These are phyloP conservation scores for Ochropacha duplaris DNA, from an alignment of 2,888 invertebrate species.

Conservation along the genomic window DNA sequence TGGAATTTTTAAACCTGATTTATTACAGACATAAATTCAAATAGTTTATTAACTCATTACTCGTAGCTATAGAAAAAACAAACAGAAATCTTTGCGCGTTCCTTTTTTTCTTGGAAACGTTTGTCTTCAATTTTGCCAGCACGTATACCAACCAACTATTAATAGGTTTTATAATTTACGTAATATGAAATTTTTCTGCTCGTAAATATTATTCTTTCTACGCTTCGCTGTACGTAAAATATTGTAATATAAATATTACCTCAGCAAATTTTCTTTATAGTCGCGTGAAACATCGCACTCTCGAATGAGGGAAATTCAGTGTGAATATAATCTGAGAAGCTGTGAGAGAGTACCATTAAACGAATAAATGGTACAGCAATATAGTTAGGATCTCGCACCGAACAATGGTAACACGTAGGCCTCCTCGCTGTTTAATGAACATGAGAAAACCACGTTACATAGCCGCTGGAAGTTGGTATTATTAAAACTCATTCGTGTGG, in stretches of 20 bases:
- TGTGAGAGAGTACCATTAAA: slow-evolving; percentile 55
- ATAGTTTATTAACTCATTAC: slow-evolving; percentile 19
- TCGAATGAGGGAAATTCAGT: slow-evolving; percentile 19
- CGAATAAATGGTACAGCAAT: slow-evolving; percentile 60
- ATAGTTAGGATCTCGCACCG: slow-evolving; percentile 57
- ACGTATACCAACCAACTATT: neutral
- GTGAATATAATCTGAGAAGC: slow-evolving; percentile 32
- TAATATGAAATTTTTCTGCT: neutral
- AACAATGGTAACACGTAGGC: slow-evolving; percentile 56
- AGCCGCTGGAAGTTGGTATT: slow-evolving; percentile 27
- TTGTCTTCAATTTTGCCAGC: neutral
- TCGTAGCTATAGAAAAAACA: neutral
- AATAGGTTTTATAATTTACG: neutral
- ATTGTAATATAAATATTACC: neutral
- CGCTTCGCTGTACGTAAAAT: too few species aligned
- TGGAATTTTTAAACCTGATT: slow-evolving; percentile 22
- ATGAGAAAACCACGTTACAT: slow-evolving; percentile 42
- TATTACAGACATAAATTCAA: slow-evolving; percentile 22
- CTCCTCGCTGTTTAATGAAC: slow-evolving; percentile 57
- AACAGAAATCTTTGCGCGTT: neutral
- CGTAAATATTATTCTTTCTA: too few species aligned
- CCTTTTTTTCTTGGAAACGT: neutral
- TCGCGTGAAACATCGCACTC: neutral
- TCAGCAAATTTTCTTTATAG: neutral
- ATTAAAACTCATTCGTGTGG: neutral